Conservation (phyloP, 2,797 vertebrate species). For the Caiman crocodilus region DNA sequence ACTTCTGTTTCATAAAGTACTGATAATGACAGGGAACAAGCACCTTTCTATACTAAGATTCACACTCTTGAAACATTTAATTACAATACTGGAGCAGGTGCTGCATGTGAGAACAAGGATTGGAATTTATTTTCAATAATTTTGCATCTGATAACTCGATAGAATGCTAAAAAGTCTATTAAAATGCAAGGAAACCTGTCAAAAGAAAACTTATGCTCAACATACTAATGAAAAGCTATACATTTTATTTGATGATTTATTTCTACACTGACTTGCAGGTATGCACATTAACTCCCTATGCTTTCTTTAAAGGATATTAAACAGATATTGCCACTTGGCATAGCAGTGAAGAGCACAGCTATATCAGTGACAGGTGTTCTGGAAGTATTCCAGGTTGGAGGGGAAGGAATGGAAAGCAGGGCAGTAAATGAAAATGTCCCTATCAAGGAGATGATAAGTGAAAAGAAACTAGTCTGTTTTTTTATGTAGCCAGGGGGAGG, state of each 20-base stretch:
- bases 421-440: background rate
- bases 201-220: background rate
- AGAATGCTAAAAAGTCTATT: background rate
- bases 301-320: background rate
- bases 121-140: background rate
- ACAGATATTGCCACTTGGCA: background rate
- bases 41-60: background rate
- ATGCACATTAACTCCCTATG: background rate
- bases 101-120: background rate
- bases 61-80: background rate
- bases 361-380: background rate
- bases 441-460: background rate
- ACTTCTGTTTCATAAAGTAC: background rate
- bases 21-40: background rate
- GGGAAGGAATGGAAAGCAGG: accelerated
- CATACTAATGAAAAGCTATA: background rate
- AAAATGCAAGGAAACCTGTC: background rate
- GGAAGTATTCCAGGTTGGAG: background rate
- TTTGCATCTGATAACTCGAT: background rate
- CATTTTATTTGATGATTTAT: background rate
- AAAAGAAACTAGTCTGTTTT: background rate
- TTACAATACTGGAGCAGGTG: background rate
- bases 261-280: background rate
- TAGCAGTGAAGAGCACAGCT: background rate
- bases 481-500: background rate